These are phyloP conservation scores for Alces alces DNA, from an alignment of 2,113 vertebrate genomes.

Conservation along the genomic window DNA sequence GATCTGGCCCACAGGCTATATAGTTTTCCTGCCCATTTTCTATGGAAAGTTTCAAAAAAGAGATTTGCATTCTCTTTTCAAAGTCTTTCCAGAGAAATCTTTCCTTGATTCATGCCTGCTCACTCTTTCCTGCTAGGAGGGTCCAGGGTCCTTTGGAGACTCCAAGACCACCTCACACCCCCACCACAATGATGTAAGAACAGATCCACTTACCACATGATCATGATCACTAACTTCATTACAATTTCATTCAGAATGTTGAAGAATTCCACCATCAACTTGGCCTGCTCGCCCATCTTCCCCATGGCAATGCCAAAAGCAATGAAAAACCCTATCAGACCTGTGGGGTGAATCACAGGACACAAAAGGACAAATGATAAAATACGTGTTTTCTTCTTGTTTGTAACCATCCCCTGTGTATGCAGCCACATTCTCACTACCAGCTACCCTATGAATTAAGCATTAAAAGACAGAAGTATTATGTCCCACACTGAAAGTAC, in stretches of 20 bases:
- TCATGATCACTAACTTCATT: conserved; percentile 98
- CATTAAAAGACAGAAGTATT: background rate
- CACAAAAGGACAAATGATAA: conserved; percentile 41
- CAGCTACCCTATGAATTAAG: background rate
- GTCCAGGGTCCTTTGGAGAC: background rate
- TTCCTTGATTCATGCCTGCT: background rate
- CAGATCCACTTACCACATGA: conserved; percentile 94
- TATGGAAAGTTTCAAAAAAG: background rate
- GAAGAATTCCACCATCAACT: conserved; percentile 99
- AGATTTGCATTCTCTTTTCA: background rate
- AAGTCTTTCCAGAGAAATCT: background rate
- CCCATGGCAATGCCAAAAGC: conserved; percentile 99
- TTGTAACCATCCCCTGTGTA: background rate
- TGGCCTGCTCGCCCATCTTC: conserved; percentile 98
- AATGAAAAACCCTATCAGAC: conserved; percentile 99
- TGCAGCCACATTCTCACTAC: background rate
- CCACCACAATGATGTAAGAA: background rate
- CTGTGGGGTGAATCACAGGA: conserved; percentile 80
- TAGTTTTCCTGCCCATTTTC: background rate
- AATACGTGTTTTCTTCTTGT: background rate
- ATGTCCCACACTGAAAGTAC: background rate
- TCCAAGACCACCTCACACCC: fast-evolving
- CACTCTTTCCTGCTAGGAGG: background rate
- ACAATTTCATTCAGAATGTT: conserved; percentile 99
- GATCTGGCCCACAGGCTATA: background rate